phyloP scores from a whole-genome alignment of 2,888 invertebrate species.

The Synergus umbraculus region DNA sequence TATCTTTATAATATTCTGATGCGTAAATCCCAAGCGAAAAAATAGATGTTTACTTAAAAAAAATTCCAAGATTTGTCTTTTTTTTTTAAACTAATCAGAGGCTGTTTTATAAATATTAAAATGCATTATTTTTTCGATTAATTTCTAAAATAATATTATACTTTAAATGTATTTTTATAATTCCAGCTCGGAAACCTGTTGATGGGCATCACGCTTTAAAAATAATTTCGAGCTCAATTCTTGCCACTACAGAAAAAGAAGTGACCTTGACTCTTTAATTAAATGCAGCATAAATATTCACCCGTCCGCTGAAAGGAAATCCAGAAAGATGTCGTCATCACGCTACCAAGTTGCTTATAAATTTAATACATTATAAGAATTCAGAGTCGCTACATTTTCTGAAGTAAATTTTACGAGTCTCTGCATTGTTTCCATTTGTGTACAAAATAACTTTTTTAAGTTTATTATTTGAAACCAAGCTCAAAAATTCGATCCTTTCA shows the following conservation, averaged over 20 bases:
- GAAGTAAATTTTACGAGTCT: background rate
- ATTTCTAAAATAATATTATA: background rate
- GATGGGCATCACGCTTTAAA: conserved; percentile 2
- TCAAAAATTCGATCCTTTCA: too few species aligned
- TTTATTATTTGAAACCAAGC: too few species aligned
- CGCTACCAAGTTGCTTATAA: conserved; percentile 12
- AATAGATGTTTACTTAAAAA: background rate
- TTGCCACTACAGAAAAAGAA: background rate
- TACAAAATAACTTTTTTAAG: too few species aligned
- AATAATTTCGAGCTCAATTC: conserved; percentile 22
- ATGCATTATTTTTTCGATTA: background rate
- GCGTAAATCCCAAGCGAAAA: background rate
- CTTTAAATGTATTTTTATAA: background rate
- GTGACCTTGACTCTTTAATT: conserved; percentile 32
- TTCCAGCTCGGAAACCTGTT: too few species aligned
- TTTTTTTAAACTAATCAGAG: too few species aligned
- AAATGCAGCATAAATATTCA: conserved; percentile 33
- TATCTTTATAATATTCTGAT: background rate
- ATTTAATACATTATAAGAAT: background rate
- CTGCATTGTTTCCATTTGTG: background rate
- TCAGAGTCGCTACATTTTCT: background rate
- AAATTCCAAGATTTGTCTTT: too few species aligned
- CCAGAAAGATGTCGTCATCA: conserved; percentile 21
- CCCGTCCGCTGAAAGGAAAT: conserved; percentile 7
- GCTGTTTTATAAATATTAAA: background rate